Percentiles rank a stretch among this genome's conserved stretches.
Conservation (phyloP, 2,888 invertebrate species). For the Microctonus hyperodae region DNA sequence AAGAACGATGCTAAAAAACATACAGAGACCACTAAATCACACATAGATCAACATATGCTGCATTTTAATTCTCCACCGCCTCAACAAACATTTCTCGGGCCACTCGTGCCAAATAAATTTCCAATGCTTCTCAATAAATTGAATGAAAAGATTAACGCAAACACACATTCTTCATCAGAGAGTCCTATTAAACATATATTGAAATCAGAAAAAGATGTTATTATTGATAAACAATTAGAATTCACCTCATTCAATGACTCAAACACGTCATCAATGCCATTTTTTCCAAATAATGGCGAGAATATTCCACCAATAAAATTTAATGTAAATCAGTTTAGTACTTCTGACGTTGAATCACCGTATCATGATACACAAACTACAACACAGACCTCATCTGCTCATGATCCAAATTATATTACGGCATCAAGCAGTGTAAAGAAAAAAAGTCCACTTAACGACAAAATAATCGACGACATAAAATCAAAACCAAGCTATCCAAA, state of each 20-base stretch:
- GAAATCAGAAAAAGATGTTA: conserved; percentile 33
- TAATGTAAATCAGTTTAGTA: conserved; percentile 44
- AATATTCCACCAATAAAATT: conserved; percentile 47
- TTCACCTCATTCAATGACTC: conserved; percentile 50
- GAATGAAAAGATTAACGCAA: conserved; percentile 27
- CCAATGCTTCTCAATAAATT: conserved; percentile 29
- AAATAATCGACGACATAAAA: conserved; percentile 38
- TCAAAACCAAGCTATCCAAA: conserved; percentile 34
- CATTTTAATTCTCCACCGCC: conserved; percentile 5
- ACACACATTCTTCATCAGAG: conserved; percentile 33
- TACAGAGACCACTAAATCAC: conserved; percentile 49
- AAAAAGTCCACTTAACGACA: conserved; percentile 18
- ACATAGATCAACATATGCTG: conserved; percentile 40
- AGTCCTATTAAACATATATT: conserved; percentile 45
- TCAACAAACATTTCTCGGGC: conserved; percentile 50
- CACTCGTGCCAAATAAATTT: conserved; percentile 53
- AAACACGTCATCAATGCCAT: conserved; percentile 39
- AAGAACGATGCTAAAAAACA: conserved; percentile 57
- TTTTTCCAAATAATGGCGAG: conserved; percentile 48
- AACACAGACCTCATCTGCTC: conserved; percentile 40
- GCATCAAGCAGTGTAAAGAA: conserved; percentile 50
- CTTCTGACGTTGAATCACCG: conserved; percentile 48
- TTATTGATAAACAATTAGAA: conserved; percentile 48
- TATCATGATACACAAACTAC: conserved; percentile 43
- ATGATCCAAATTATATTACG: conserved; percentile 51